phyloP scores from a whole-genome alignment of 2,888 invertebrate genomes.

The Falcaria lacertinaria region DNA sequence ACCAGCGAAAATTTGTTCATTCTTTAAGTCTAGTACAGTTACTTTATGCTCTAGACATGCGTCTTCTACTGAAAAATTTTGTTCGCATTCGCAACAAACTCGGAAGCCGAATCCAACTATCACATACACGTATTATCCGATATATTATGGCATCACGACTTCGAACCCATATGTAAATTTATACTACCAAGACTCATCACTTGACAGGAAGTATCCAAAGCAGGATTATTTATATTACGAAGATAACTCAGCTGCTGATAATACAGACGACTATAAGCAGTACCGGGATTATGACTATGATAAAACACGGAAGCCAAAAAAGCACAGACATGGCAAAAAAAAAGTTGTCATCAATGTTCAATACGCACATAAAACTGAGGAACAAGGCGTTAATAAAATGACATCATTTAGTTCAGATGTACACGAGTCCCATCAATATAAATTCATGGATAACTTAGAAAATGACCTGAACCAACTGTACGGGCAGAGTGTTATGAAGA shows the following conservation, averaged over 20 bases:
- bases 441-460: background rate
- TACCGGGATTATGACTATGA: background rate
- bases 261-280: background rate
- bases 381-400: too few species aligned
- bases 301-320: background rate
- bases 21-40: background rate
- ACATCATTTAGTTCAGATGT: too few species aligned
- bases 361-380: background rate
- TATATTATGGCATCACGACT: background rate
- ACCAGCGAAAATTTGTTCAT: background rate
- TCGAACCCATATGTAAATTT: background rate
- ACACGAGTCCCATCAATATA: background rate
- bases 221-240: background rate
- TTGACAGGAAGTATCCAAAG: background rate
- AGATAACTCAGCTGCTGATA: background rate
- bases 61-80: background rate
- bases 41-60: background rate
- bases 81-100: background rate
- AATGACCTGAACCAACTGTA: background rate
- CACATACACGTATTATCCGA: background rate
- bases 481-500: background rate
- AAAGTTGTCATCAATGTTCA: background rate
- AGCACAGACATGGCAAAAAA: background rate
- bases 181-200: background rate
- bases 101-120: background rate